A percentile compares a stretch with the other conserved stretches of the same genome.
Conservation (phyloP, 2,797 vertebrate genomes). For the Cynopterus sphinx region DNA sequence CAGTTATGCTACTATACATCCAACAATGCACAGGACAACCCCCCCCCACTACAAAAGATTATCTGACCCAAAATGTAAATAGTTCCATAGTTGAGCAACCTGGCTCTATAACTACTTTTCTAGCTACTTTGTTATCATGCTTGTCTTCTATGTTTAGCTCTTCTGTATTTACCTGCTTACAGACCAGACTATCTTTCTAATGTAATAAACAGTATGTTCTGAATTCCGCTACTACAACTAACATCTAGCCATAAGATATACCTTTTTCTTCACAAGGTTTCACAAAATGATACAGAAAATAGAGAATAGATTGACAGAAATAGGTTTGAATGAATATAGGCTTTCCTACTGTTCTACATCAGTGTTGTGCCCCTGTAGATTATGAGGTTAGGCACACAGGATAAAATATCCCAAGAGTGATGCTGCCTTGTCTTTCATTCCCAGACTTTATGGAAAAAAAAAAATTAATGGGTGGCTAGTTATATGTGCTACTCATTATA, state of each 20-base stretch:
- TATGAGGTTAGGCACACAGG: background rate
- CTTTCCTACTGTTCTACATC: background rate
- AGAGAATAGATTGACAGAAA: background rate
- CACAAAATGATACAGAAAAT: background rate
- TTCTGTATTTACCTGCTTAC: background rate
- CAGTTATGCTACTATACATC: background rate
- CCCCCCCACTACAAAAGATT: background rate
- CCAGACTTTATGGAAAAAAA: background rate
- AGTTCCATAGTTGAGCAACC: background rate
- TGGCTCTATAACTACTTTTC: background rate
- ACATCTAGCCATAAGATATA: background rate
- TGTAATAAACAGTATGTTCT: background rate
- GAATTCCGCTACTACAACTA: background rate
- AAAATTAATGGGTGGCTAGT: background rate
- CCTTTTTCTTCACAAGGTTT: too few species aligned
- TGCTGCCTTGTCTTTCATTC: background rate
- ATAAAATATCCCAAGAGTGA: background rate
- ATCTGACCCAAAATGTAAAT: background rate
- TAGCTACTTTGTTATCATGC: background rate
- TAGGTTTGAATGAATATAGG: background rate
- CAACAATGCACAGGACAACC: background rate
- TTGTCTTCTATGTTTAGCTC: background rate
- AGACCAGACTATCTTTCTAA: background rate
- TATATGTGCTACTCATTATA: background rate
- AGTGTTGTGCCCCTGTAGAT: background rate